Conservation (phyloP, 1,140 invertebrate genomes). For the Bacillus rossius region DNA sequence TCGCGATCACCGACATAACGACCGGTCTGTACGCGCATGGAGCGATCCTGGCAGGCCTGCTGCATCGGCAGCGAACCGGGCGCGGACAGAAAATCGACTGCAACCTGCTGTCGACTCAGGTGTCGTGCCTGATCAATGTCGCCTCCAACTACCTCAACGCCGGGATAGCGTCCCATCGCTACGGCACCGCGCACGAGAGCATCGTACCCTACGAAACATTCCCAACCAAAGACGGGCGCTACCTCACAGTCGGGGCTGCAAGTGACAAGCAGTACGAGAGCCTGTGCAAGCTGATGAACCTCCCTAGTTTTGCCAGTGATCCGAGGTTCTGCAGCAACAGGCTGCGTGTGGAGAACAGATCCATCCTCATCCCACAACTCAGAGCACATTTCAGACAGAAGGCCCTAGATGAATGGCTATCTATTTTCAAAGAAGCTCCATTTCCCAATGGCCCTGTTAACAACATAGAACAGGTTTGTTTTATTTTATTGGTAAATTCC, state of each 20-base stretch:
- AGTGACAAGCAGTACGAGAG: constrained; percentile 71
- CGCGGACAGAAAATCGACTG: constrained; percentile 90
- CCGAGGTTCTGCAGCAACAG: constrained; percentile 65
- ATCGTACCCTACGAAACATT: constrained; percentile 94
- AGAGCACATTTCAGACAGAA: constrained; percentile 56
- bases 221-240: constrained; percentile 66
- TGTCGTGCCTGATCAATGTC: constrained; percentile 83
- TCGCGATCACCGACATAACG: constrained; percentile 88
- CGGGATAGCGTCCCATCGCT: constrained; percentile 64
- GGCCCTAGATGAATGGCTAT: constrained; percentile 70
- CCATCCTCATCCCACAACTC: constrained; percentile 59
- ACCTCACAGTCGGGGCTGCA: constrained; percentile 78
- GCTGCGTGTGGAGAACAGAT: constrained; percentile 68
- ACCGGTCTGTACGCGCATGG: constrained; percentile 93
- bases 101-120: constrained; percentile 88
- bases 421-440: constrained; percentile 60
- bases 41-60: constrained; percentile 88
- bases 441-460: constrained; percentile 92
- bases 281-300: constrained; percentile 58
- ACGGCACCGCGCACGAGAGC: constrained; percentile 90
- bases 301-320: constrained; percentile 55
- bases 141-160: constrained; percentile 89
- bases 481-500: too few relatives aligned
- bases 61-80: constrained; percentile 71
- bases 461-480: constrained; percentile 58